Base-by-base conservation (phyloP, 1,140 invertebrate genomes). In the Hycleus phaleratus region DNA sequence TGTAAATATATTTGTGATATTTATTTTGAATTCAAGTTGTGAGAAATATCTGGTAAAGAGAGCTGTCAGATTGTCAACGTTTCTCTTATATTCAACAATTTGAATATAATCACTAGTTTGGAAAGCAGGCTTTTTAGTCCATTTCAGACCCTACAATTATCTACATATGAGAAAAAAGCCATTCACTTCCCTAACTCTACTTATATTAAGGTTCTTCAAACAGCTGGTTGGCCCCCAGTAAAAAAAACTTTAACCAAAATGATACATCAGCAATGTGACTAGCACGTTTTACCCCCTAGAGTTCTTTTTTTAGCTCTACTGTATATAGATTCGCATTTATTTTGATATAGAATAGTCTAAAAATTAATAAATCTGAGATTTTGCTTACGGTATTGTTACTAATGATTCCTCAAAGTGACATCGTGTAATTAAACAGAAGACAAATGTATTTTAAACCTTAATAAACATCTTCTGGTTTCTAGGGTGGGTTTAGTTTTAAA, bases 201-300 rank as follows among this genome's bases (percentile, higher is more conserved):
- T 32, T 5, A 32, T 7, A 32, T 32, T 32, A 32, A 18, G 18
- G 32, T 7, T 32, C 4, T 10, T 42, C 40, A 42, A 52, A 62
- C 60, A 62, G 56, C 60, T 62, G 60, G 60, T 56, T 55, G 58
- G 4, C 32, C 32, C 7, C 32, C 4, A 32, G 32, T 5, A 32
- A 32, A 32, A 32, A 32, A 32, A 38, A 54, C 10, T 7, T 11
- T 49, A 58, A 58, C 59, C 56, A 62, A 62, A 62, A 62, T 62
- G 56, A 62, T 62, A 62, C 56, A 62, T 62, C 58, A 62, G 50
- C 50, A 62, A 46, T 58, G 56, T 62, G 60, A 62, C 60, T 62
- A 56, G 60, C 60, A 62, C 46, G 55, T 62, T 62, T 62, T 59
- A 62, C 60, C 56, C 60, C 56, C 49, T 32, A 7, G 3, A 32